Conservation (phyloP, 2,797 vertebrate genomes). For the Miichthys miiuy region DNA sequence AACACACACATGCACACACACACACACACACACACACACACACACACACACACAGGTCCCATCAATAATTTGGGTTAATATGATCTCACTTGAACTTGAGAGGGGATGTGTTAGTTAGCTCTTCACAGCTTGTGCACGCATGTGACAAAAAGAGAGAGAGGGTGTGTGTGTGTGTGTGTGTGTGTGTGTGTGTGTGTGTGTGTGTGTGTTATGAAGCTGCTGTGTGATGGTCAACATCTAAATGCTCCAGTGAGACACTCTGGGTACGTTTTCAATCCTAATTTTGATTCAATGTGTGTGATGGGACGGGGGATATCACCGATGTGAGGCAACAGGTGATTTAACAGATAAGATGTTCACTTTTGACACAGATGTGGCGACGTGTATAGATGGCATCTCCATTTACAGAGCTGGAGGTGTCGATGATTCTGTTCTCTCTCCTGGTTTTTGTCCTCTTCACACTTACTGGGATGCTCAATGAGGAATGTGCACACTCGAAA, state of each 20-base stretch:
- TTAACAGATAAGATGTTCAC: not conserved
- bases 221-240: constrained; percentile 10
- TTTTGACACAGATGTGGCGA: constrained; percentile 10
- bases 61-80: constrained; percentile 76
- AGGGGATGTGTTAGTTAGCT: constrained; percentile 52
- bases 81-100: constrained; percentile 73
- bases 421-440: constrained; percentile 77
- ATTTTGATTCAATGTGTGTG: constrained; percentile 10
- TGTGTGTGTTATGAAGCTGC: constrained; percentile 19
- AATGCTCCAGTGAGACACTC: constrained; percentile 3
- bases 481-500: constrained; percentile 45
- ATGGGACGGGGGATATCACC: not conserved
- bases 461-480: constrained; percentile 74
- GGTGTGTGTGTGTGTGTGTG: constrained; percentile 1
- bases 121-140: constrained; percentile 48
- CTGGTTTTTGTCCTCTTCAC: constrained; percentile 81
- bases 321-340: not conserved
- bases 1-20: constrained; percentile 2
- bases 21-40: constrained; percentile 6
- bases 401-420: constrained; percentile 76
- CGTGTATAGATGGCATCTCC: constrained; percentile 68
- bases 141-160: not conserved
- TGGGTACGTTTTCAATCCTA: constrained; percentile 30
- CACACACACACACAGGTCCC: constrained; percentile 17
- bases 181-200: constrained; percentile 1